Percentiles rank a stretch among this genome's conserved stretches.
phyloP scores from a whole-genome alignment of 2,113 vertebrate genomes.

The Bucco capensis region DNA sequence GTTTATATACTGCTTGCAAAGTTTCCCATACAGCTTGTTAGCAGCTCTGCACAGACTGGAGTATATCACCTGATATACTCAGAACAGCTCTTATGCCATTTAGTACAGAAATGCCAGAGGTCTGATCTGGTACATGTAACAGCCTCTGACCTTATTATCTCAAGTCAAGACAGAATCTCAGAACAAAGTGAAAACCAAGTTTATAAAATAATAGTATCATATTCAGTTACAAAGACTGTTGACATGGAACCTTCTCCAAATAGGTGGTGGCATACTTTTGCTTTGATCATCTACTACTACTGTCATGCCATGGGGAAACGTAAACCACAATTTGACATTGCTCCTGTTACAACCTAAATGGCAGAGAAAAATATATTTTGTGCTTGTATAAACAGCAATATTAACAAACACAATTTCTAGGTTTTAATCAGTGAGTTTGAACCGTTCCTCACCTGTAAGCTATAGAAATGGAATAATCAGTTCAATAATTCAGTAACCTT shows the following conservation, averaged over 20 bases:
- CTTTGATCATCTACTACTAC: neutral
- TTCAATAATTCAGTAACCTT: neutral
- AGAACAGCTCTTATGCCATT: neutral
- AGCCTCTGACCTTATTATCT: neutral
- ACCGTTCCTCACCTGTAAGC: neutral
- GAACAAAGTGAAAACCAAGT: neutral
- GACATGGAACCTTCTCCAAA: neutral
- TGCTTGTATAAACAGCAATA: neutral
- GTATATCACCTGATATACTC: accelerated
- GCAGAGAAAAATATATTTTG: neutral
- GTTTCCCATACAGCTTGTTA: neutral
- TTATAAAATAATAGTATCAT: neutral
- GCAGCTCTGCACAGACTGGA: neutral
- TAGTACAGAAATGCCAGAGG: neutral
- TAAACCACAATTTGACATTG: neutral
- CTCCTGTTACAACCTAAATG: neutral
- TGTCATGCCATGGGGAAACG: neutral
- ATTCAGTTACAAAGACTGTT: neutral
- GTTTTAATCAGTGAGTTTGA: neutral
- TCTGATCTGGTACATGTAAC: neutral
- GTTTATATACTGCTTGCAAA: neutral
- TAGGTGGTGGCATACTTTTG: neutral
- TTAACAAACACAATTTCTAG: neutral
- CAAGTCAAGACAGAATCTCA: neutral
- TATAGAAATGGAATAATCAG: neutral